Conservation (phyloP, 53 echinoderm and acorn worm species). For the Astropecten irregularis region DNA sequence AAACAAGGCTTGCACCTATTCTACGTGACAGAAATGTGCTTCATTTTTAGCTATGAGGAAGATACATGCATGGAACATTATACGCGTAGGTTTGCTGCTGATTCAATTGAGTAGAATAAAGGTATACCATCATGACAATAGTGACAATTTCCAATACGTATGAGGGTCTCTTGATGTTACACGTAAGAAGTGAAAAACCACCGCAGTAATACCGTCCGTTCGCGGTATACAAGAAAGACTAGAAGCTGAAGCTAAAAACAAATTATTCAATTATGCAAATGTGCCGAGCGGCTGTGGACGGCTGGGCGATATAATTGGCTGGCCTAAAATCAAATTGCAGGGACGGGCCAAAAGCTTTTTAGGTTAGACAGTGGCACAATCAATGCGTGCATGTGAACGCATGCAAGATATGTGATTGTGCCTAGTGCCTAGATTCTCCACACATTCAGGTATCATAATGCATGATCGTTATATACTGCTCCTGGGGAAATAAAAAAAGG, state of each 20-base stretch:
- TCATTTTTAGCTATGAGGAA: too few relatives aligned
- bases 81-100: too few relatives aligned
- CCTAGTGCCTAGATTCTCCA: neutral
- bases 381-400: neutral
- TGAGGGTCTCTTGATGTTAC: too few relatives aligned
- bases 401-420: neutral
- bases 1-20: too few relatives aligned
- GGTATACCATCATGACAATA: too few relatives aligned
- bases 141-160: too few relatives aligned
- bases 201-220: neutral
- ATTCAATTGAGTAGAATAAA: too few relatives aligned
- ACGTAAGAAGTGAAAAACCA: neutral
- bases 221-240: slow-evolving; percentile 13
- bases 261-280: slow-evolving; percentile 54
- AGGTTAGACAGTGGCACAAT: neutral
- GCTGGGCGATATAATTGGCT: slow-evolving; percentile 23
- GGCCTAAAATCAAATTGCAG: slow-evolving; percentile 26
- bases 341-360: slow-evolving; percentile 1
- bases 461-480: slow-evolving; percentile 22
- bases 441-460: neutral
- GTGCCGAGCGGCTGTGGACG: neutral
- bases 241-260: neutral
- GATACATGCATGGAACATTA: too few relatives aligned
- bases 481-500: neutral
- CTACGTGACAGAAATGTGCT: too few relatives aligned